Evolutionary conservation across 2,797 vertebrate genomes (phyloP).

Genomic region (Sebastes jordani): DNA sequence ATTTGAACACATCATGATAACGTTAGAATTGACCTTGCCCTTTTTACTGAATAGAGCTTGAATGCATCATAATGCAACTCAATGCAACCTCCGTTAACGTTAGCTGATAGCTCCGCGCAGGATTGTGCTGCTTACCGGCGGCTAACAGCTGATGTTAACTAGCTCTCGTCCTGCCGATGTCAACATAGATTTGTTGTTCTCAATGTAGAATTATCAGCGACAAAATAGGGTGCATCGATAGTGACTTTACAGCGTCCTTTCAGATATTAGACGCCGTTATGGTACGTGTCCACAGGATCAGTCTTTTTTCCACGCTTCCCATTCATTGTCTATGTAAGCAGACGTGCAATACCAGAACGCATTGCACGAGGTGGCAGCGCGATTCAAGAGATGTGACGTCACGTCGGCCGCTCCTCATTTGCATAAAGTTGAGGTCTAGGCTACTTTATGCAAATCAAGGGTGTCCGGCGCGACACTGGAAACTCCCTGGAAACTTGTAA

Average conservation of each 20-base stretch:
- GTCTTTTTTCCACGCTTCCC: too few relatives aligned
- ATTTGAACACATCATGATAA: too few relatives aligned
- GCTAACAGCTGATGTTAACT: background rate
- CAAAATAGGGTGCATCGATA: background rate
- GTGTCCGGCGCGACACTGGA: fast-evolving
- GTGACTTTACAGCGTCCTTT: background rate
- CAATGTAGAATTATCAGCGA: background rate
- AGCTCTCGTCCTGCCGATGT: background rate
- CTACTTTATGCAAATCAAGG: too few relatives aligned
- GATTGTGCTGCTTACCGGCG: too few relatives aligned
- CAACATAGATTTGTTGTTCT: fast-evolving
- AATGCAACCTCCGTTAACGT: background rate
- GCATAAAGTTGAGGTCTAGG: too few relatives aligned
- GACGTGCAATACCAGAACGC: too few relatives aligned
- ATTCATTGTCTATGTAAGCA: too few relatives aligned
- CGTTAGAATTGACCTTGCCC: background rate
- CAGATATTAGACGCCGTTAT: background rate
- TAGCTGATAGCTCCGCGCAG: too few relatives aligned
- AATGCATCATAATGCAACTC: background rate
- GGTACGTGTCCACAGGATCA: too few relatives aligned
- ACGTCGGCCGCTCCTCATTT: too few relatives aligned
- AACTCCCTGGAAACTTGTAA: too few relatives aligned
- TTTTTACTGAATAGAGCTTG: background rate
- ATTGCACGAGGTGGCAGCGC: fast-evolving
- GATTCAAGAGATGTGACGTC: too few relatives aligned